Evolutionary conservation across 1,140 invertebrate genomes (phyloP).

Genomic region (Formica exsecta): DNA sequence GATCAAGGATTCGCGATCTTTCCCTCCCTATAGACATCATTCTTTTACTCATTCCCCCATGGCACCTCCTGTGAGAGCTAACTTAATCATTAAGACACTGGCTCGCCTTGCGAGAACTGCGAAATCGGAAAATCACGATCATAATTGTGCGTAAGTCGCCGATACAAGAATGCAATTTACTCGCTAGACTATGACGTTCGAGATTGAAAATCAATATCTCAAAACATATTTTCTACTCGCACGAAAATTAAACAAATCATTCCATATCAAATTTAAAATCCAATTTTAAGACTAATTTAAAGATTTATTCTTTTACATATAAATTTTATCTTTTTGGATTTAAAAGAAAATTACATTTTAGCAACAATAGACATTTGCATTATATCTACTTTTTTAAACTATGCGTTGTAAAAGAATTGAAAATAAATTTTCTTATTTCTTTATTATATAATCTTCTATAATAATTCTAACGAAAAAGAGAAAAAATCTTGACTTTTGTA

Average conservation of each 20-base stretch:
- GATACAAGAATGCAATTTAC: constrained; percentile 55
- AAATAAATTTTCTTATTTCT: background rate
- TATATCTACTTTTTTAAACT: background rate
- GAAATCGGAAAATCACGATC: constrained; percentile 33
- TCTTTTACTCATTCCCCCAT: background rate
- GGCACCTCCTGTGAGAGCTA: background rate
- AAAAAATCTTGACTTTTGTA: background rate
- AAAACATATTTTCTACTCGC: background rate
- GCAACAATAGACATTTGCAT: background rate
- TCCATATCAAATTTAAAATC: background rate
- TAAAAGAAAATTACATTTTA: background rate
- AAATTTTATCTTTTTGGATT: background rate
- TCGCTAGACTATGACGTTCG: background rate
- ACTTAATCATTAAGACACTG: constrained; percentile 1
- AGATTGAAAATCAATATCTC: background rate
- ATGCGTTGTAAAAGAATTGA: background rate
- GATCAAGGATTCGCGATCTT: background rate
- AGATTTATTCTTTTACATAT: background rate
- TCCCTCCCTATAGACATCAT: background rate
- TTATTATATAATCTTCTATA: background rate
- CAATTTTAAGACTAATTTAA: background rate
- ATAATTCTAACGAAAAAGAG: background rate
- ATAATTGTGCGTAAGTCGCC: constrained; percentile 35
- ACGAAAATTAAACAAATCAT: constrained; percentile 8
- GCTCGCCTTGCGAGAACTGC: constrained; percentile 2